Conservation (phyloP, 1,140 invertebrate genomes). For the Ostrea edulis region DNA sequence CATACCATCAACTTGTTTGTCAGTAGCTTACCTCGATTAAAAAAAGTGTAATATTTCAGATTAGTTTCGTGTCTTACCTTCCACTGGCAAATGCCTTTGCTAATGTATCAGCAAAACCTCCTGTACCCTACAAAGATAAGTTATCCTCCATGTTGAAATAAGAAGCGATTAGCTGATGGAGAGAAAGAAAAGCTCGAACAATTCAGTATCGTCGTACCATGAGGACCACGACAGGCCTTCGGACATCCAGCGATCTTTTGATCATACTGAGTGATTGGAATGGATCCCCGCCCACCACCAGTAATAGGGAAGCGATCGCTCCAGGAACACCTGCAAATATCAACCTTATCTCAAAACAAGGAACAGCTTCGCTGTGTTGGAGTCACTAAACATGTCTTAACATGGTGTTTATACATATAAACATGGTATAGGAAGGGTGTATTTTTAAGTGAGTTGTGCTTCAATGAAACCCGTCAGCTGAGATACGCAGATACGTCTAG, state of each 20-base stretch:
- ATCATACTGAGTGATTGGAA: conserved; percentile 15
- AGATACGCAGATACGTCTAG: neutral
- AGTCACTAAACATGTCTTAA: too few species aligned
- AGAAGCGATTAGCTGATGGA: neutral
- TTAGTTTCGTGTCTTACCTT: neutral
- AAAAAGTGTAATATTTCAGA: too few species aligned
- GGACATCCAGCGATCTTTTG: neutral
- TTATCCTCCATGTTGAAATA: neutral
- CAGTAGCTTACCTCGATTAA: too few species aligned
- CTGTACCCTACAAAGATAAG: neutral
- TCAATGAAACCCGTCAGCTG: neutral
- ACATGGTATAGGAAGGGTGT: too few species aligned
- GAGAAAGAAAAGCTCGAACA: neutral
- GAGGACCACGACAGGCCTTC: conserved; percentile 3
- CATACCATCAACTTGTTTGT: too few species aligned
- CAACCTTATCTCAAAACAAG: neutral
- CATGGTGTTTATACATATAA: too few species aligned
- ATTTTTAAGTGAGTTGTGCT: too few species aligned
- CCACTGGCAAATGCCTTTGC: neutral
- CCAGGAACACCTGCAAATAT: neutral
- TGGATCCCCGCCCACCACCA: conserved; percentile 14
- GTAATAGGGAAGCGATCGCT: neutral
- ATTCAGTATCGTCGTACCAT: neutral
- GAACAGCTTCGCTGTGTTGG: too few species aligned
- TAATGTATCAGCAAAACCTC: conserved; percentile 29